phyloP scores from a whole-genome alignment of 2,888 invertebrate genomes.

The Chrysolina haemoptera region DNA sequence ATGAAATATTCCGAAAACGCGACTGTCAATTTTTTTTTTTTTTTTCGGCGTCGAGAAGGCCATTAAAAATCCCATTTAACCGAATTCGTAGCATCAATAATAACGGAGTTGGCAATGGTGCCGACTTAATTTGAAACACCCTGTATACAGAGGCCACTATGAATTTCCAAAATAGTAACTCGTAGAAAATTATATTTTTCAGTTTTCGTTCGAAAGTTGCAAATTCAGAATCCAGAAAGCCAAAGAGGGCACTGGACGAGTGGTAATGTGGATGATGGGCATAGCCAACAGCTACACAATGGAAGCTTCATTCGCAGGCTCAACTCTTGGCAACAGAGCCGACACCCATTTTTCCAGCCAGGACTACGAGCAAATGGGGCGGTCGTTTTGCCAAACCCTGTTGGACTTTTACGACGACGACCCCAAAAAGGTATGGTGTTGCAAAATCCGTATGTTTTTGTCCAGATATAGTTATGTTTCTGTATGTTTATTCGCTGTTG shows the following conservation, averaged over 20 bases:
- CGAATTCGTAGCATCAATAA: no score
- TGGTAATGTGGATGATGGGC: constrained; percentile 96
- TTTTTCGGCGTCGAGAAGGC: no score
- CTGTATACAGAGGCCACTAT: no score
- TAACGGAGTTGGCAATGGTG: no score
- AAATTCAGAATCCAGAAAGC: constrained; percentile 94
- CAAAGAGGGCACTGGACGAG: constrained; percentile 95
- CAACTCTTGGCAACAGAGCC: constrained; percentile 84
- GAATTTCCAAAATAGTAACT: neutral
- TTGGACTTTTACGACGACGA: constrained; percentile 92
- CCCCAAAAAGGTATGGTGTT: constrained; percentile 79
- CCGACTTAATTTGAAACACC: no score
- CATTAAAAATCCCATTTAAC: no score
- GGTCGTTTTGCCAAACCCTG: constrained; percentile 93
- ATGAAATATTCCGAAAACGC: no score
- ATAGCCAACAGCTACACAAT: constrained; percentile 95
- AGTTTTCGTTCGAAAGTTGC: constrained; percentile 96
- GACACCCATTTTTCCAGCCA: constrained; percentile 88
- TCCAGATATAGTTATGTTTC: neutral
- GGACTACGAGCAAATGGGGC: constrained; percentile 88
- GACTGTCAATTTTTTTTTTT: no score
- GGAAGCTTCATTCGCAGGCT: constrained; percentile 96
- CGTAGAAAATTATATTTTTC: constrained; percentile 52
- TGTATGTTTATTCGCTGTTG: constrained; percentile 18
- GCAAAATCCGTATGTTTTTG: constrained; percentile 1